phyloP scores from a whole-genome alignment of 37 sponge, comb jelly and placozoan genomes.

The Geodia barretti region DNA sequence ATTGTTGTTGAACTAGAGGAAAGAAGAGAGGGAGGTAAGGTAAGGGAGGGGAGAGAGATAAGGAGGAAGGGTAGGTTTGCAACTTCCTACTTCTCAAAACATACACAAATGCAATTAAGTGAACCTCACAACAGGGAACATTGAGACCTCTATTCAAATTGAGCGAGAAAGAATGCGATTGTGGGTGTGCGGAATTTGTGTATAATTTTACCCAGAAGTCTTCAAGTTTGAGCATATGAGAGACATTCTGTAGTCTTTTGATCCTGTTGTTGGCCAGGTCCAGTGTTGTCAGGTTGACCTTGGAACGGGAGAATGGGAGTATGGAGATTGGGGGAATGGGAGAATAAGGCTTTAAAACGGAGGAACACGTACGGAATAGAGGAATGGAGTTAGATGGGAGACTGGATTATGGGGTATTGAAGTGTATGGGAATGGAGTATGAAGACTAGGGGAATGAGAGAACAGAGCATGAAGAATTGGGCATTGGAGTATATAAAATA shows the following conservation, averaged over 20 bases:
- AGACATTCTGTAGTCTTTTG: constrained; percentile 46
- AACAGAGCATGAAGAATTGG: too few relatives aligned
- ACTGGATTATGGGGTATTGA: too few relatives aligned
- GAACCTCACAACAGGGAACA: not conserved
- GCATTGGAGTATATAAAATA: too few relatives aligned
- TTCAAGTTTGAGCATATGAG: constrained; percentile 65
- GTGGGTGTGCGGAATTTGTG: not conserved
- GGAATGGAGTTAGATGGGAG: too few relatives aligned
- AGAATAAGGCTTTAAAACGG: not conserved
- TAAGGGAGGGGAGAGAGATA: not conserved
- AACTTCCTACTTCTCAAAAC: not conserved
- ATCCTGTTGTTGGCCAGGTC: constrained; percentile 78
- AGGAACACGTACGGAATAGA: too few relatives aligned
- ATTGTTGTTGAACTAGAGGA: constrained; percentile 80
- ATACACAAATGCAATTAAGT: constrained; percentile 4
- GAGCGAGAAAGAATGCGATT: not conserved
- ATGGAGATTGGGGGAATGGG: too few relatives aligned
- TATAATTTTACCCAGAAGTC: constrained; percentile 83
- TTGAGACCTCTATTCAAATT: not conserved
- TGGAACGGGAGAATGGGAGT: too few relatives aligned
- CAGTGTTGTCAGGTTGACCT: constrained; percentile 71
- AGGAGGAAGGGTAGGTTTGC: not conserved
- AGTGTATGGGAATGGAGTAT: too few relatives aligned
- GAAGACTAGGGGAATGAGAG: too few relatives aligned
- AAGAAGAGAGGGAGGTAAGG: constrained; percentile 7